Base-by-base conservation (phyloP, 30 jellyfish, hydroid and myxozoan genomes). In the Nemopilema nomurai region DNA sequence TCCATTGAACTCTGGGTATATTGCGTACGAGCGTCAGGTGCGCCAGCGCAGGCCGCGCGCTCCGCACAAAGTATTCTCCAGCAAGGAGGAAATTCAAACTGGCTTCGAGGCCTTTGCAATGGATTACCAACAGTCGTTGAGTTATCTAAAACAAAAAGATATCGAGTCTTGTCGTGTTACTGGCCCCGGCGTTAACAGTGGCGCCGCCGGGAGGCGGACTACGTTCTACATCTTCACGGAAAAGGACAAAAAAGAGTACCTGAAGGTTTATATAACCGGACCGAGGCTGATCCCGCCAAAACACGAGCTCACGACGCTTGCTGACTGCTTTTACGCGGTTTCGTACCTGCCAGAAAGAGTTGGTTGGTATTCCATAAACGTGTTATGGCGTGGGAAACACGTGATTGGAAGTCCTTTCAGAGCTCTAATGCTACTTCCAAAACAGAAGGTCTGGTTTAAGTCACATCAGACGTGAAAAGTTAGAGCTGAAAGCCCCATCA, bases 391-490 rank as follows among this genome's bases (percentile, higher is more conserved):
- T 31, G 89, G 91, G 16, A 76, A 74, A 69, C 92, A 85, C 49
- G 81, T 91, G 13, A 19, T 76, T 20, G 97, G 97, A 68, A 91
- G 97, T 29, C 97, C 97, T 9, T 91, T 78, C 49, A 77, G 68
- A 22, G 92, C 73, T 33, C 73, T 81, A 27, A 86, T 91, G 86
- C 49, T 89, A 65, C 77, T 89, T 13, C 96, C 92, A 18, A 89
- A 89, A 81, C 71, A 81, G 21, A 72, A 87, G 71, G 89, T 87
- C 18, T 87, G 96, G 96, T 65, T 67, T n/a, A 79, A 87, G 67
- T 41, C 33, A 69, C 16, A 70, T 9, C 66, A 70, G 65, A 18
- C 33, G n/a, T 70, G 65, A 70, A 0, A n/a, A 7, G 20, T 64
- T 16, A 51, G 17, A 16, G 16, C 67, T 51, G 67, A 51, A 16